A percentile compares a stretch with the other conserved stretches of the same genome.
Evolutionary conservation across 2,888 invertebrate species (phyloP).

Genomic region (Atherix ibis): DNA sequence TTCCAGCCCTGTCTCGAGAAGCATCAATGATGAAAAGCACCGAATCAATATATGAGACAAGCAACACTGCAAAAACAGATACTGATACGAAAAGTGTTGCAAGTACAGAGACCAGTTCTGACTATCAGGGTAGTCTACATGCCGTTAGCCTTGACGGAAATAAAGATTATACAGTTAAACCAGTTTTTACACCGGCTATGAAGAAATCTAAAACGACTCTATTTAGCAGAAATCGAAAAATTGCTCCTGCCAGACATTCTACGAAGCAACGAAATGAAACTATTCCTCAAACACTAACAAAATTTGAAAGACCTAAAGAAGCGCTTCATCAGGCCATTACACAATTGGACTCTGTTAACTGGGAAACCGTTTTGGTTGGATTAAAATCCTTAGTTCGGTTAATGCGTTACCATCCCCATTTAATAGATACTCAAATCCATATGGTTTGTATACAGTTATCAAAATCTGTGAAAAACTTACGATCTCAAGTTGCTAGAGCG

Average conservation of each 20-base stretch:
- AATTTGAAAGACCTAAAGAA: conserved; percentile 48
- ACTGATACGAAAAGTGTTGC: conserved; percentile 15
- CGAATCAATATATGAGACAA: conserved; percentile 24
- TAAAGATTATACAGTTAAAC: conserved; percentile 12
- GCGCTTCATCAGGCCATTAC: conserved; percentile 44
- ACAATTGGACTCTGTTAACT: conserved; percentile 56
- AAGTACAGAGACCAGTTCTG: conserved; percentile 23
- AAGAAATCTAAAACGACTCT: conserved; percentile 27
- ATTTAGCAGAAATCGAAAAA: conserved; percentile 23
- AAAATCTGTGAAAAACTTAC: conserved; percentile 68
- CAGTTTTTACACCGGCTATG: conserved; percentile 21
- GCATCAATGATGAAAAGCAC: conserved; percentile 18
- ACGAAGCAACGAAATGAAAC: conserved; percentile 23
- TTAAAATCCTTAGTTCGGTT: conserved; percentile 52
- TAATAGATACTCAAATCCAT: conserved; percentile 47
- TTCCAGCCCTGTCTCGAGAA: no score
- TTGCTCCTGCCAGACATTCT: conserved; percentile 27
- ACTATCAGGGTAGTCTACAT: conserved; percentile 17
- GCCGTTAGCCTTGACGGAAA: conserved; percentile 9
- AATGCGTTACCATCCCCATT: conserved; percentile 47
- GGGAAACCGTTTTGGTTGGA: conserved; percentile 65
- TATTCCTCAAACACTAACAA: conserved; percentile 29
- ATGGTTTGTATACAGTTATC: conserved; percentile 54
- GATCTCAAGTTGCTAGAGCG: conserved; percentile 82
- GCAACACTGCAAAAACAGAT: no score